Conservation (phyloP, 2,797 vertebrate genomes). For the Rhinoraja longicauda region DNA sequence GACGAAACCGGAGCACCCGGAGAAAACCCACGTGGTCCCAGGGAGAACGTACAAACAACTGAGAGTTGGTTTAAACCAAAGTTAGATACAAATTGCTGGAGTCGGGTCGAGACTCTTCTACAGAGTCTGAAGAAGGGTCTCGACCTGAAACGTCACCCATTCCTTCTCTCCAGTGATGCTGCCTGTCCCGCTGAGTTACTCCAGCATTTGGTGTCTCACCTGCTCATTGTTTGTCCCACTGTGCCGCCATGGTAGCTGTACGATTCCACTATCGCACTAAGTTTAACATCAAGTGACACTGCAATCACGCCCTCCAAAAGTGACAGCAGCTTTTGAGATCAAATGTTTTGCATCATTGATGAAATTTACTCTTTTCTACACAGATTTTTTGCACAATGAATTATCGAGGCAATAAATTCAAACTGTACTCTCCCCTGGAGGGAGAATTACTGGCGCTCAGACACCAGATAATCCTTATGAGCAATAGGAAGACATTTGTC, state of each 20-base stretch:
- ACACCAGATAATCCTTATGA: slow-evolving; percentile 37
- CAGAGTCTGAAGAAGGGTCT: no score
- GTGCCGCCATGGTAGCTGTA: not conserved
- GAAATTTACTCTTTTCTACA: slow-evolving; percentile 21
- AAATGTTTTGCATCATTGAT: slow-evolving; percentile 19
- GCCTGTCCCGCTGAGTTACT: no score
- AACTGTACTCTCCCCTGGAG: slow-evolving; percentile 13
- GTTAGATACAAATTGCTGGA: no score
- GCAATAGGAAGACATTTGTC: slow-evolving; percentile 16
- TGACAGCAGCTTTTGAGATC: slow-evolving; percentile 1
- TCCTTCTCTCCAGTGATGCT: no score
- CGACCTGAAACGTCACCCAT: no score
- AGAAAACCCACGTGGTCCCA: no score
- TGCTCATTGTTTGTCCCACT: not conserved
- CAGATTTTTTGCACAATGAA: slow-evolving; percentile 18
- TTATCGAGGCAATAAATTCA: slow-evolving; percentile 34
- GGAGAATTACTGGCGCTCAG: slow-evolving; percentile 15
- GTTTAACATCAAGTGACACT: not conserved
- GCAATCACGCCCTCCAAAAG: slow-evolving; percentile 18
- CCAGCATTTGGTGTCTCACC: no score
- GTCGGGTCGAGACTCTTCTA: not conserved
- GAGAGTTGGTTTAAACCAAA: no score
- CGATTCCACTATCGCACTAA: not conserved
- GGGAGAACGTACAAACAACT: no score
- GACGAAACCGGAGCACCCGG: no score